phyloP scores from a whole-genome alignment of 2,888 invertebrate species.

The Augiades crinisus region DNA sequence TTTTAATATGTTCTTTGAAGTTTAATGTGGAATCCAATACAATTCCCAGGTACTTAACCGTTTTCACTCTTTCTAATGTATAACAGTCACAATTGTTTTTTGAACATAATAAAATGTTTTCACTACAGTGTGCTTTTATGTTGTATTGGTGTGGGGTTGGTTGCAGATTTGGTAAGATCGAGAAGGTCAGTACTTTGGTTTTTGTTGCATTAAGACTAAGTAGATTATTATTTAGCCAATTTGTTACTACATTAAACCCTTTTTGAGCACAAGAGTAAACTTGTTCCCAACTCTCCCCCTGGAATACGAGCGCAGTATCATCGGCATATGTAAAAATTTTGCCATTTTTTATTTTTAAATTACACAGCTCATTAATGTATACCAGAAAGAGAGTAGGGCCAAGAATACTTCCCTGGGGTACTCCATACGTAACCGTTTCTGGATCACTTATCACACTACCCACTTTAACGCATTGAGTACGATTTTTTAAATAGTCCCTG shows the following conservation, averaged over 20 bases:
- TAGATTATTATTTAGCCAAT: neutral
- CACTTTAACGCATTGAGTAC: neutral
- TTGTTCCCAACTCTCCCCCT: neutral
- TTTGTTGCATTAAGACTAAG: neutral
- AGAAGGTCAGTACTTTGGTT: neutral
- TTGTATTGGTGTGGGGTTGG: neutral
- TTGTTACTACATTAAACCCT: neutral
- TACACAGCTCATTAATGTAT: conserved; percentile 2
- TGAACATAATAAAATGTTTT: neutral
- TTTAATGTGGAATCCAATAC: neutral
- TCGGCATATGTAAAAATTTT: conserved; percentile 1
- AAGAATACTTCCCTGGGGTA: conserved; percentile 2
- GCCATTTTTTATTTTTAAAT: neutral
- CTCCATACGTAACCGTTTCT: neutral
- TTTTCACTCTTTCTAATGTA: neutral
- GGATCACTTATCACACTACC: neutral
- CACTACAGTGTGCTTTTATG: neutral
- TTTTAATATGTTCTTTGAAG: neutral
- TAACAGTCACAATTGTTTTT: conserved; percentile 17
- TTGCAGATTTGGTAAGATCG: neutral
- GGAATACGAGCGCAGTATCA: conserved; percentile 3
- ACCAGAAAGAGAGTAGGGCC: conserved; percentile 12
- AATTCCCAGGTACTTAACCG: neutral
- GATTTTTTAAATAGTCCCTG: conserved; percentile 1
- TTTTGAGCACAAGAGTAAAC: neutral